Percentiles rank a stretch among this genome's conserved stretches.
phyloP scores from a whole-genome alignment of 64 coral and sea anemone species.

The Porites lutea region DNA sequence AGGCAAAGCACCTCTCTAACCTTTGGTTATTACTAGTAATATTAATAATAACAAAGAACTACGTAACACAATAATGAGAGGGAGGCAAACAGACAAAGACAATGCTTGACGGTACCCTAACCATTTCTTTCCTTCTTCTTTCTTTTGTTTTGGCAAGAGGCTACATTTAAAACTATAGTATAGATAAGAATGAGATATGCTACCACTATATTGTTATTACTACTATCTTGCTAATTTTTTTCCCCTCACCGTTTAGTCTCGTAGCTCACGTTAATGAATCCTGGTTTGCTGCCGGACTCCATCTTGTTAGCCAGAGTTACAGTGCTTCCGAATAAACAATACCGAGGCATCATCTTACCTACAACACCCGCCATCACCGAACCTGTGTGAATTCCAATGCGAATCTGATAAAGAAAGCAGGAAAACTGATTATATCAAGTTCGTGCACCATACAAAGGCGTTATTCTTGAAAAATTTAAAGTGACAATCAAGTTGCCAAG shows the following conservation, averaged over 20 bases:
- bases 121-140: too few relatives aligned
- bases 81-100: too few relatives aligned
- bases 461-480: too few relatives aligned
- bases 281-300: conserved; percentile 98
- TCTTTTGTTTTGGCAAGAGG: too few relatives aligned
- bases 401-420: conserved; percentile 69
- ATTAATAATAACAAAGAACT: too few relatives aligned
- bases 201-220: not conserved
- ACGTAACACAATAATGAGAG: too few relatives aligned
- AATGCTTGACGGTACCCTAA: too few relatives aligned
- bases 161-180: too few relatives aligned
- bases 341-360: conserved; percentile 98
- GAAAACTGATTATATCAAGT: not conserved
- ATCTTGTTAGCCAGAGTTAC: conserved; percentile 98
- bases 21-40: too few relatives aligned
- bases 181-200: not conserved
- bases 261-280: conserved; percentile 95
- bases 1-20: too few relatives aligned
- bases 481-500: too few relatives aligned
- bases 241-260: conserved; percentile 89
- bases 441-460: too few relatives aligned
- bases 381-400: conserved; percentile 96
- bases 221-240: not conserved
- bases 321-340: conserved; percentile 96
- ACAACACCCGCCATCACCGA: conserved; percentile 99